phyloP scores from a whole-genome alignment of 2,113 vertebrate genomes.

The Hippocampus barbouri region DNA sequence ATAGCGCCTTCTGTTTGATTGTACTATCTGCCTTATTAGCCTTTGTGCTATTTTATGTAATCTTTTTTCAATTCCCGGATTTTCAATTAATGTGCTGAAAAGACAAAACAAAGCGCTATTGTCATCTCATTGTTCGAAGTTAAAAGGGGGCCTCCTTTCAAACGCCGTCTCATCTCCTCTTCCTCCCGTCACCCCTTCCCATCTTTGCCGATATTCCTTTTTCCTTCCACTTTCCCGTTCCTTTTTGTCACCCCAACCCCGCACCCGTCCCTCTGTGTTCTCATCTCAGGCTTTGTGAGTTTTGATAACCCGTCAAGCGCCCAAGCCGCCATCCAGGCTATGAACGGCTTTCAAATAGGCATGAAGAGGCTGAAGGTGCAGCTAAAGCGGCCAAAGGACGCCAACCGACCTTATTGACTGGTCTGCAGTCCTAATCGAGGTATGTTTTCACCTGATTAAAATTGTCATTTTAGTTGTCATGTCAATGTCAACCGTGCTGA shows the following conservation, averaged over 20 bases:
- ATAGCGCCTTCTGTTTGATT: slow-evolving; percentile 40
- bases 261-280: slow-evolving; percentile 19
- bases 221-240: slow-evolving; percentile 18
- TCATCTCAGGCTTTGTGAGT: slow-evolving; percentile 89
- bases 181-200: slow-evolving; percentile 20
- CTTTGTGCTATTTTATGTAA: slow-evolving; percentile 59
- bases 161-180: slow-evolving; percentile 30
- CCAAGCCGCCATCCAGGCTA: slow-evolving; percentile 97
- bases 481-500: not conserved
- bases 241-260: slow-evolving; percentile 15
- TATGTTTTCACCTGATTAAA: slow-evolving; percentile 43
- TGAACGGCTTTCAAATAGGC: slow-evolving; percentile 98
- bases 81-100: slow-evolving; percentile 67
- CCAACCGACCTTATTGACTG: slow-evolving; percentile 96
- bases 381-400: slow-evolving; percentile 96
- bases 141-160: slow-evolving; percentile 49
- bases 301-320: slow-evolving; percentile 98
- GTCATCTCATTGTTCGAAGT: slow-evolving; percentile 60
- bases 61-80: slow-evolving; percentile 60
- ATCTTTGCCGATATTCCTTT: slow-evolving; percentile 28
- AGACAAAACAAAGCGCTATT: slow-evolving; percentile 64
- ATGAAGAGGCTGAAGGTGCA: slow-evolving; percentile 99
- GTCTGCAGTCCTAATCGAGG: slow-evolving; percentile 76
- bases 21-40: slow-evolving; percentile 60
- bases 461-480: not conserved